Evolutionary conservation across 30 jellyfish, hydroid and myxozoan genomes (phyloP).

Genomic region (Clytia hemisphaerica): DNA sequence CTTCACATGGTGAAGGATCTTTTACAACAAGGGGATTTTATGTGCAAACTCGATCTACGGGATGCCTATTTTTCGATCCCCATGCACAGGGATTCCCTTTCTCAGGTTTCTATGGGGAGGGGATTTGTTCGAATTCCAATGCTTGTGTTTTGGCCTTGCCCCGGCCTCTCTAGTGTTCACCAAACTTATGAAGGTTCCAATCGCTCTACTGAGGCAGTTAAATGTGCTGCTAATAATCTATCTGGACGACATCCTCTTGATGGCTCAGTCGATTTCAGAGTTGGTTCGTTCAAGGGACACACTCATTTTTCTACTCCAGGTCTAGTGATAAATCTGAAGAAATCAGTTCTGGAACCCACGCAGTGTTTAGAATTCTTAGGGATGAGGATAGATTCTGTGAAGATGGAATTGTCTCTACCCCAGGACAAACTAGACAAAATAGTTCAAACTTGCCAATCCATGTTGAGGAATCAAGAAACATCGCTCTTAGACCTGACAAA

Average conservation of each 20-base stretch:
- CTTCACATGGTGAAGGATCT: conserved; percentile 5
- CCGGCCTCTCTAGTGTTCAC: conserved; percentile 14
- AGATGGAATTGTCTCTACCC: conserved; percentile 7
- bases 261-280: too few species aligned
- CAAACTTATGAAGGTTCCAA: conserved; percentile 20
- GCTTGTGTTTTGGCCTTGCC: conserved; percentile 21
- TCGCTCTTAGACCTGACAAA: conserved; percentile 9
- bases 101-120: conserved; percentile 20
- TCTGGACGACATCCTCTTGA: conserved; percentile 3
- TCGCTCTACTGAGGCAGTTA: conserved; percentile 22
- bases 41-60: conserved; percentile 14
- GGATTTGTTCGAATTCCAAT: conserved; percentile 3
- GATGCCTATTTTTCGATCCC: conserved; percentile 18
- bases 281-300: too few species aligned
- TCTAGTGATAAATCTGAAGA: too few species aligned
- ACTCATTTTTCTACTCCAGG: too few species aligned
- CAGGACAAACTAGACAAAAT: conserved; percentile 11
- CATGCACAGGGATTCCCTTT: not conserved
- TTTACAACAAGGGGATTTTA: not conserved
- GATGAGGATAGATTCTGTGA: not conserved
- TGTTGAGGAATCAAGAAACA: not conserved
- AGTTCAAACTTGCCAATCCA: not conserved
- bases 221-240: conserved; percentile 6
- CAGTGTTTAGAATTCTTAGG: too few species aligned
- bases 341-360: too few species aligned